A percentile compares a stretch with the other conserved stretches of the same genome.
phyloP scores from a whole-genome alignment of 2,888 invertebrate species.

The Eurytoma adleriae region DNA sequence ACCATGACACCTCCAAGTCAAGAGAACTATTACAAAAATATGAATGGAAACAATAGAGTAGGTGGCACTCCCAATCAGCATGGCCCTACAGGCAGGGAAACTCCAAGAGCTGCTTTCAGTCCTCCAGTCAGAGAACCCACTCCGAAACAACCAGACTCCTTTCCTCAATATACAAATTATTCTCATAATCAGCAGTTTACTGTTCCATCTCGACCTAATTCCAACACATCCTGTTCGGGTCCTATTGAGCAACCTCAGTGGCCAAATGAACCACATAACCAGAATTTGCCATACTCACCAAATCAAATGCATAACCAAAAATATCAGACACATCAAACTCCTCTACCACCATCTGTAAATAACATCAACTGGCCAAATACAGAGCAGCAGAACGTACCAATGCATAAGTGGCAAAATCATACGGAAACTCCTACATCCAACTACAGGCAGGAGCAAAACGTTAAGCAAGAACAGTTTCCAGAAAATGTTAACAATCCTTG shows the following conservation, averaged over 20 bases:
- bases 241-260: conserved; percentile 62
- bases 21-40: conserved; percentile 70
- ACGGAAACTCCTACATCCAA: conserved; percentile 57
- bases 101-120: conserved; percentile 45
- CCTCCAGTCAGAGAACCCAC: conserved; percentile 62
- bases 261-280: conserved; percentile 59
- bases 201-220: conserved; percentile 58
- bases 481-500: conserved; percentile 63
- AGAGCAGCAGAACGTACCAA: conserved; percentile 59
- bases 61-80: conserved; percentile 60
- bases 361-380: conserved; percentile 65
- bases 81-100: conserved; percentile 59
- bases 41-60: conserved; percentile 69
- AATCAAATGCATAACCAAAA: conserved; percentile 57
- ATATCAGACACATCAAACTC: conserved; percentile 57
- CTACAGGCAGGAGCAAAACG: conserved; percentile 65
- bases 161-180: conserved; percentile 66
- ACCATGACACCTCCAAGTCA: conserved; percentile 62
- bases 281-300: conserved; percentile 54
- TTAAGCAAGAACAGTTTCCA: conserved; percentile 61
- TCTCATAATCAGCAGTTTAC: conserved; percentile 63
- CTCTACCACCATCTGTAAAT: conserved; percentile 56
- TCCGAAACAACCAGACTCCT: conserved; percentile 65
- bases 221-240: conserved; percentile 57
- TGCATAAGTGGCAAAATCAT: conserved; percentile 67